These are phyloP conservation scores for Argya squamiceps DNA, from an alignment of 2,797 vertebrate species.

Conservation along the genomic window DNA sequence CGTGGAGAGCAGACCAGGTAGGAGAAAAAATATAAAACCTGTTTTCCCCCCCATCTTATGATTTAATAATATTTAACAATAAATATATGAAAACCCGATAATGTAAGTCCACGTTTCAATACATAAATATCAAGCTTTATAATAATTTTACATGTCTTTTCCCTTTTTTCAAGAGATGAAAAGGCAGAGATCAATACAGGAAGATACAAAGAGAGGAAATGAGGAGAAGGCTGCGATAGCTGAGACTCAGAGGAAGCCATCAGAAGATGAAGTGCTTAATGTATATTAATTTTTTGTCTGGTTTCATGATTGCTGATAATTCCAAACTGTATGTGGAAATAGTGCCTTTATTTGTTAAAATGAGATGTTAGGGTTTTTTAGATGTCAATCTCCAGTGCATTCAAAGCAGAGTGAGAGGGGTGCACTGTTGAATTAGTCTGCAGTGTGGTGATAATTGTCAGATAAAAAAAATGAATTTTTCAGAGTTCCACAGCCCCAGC, in stretches of 20 bases:
- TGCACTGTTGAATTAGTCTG: constrained; percentile 87
- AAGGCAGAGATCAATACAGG: constrained; percentile 93
- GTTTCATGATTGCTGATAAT: constrained; percentile 87
- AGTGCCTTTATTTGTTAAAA: constrained; percentile 86
- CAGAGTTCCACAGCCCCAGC: constrained; percentile 81
- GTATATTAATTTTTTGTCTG: constrained; percentile 87
- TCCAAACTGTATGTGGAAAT: constrained; percentile 84
- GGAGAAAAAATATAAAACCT: constrained; percentile 69
- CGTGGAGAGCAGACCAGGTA: constrained; percentile 95
- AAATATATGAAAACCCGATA: constrained; percentile 71
- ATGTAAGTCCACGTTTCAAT: constrained; percentile 77
- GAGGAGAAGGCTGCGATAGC: constrained; percentile 86
- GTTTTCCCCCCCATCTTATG: constrained; percentile 67
- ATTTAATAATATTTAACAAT: constrained; percentile 75
- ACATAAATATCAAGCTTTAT: constrained; percentile 83
- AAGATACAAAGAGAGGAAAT: constrained; percentile 89
- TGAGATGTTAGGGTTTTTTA: constrained; percentile 86
- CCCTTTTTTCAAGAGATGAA: constrained; percentile 88
- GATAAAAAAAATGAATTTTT: constrained; percentile 89
- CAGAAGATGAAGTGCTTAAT: constrained; percentile 96
- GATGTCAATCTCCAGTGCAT: constrained; percentile 86
- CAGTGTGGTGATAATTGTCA: constrained; percentile 88
- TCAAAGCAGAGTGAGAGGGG: constrained; percentile 85
- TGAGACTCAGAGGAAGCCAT: constrained; percentile 88
- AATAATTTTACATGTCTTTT: constrained; percentile 83